Evolutionary conservation across 2,797 vertebrate species (phyloP), one percentile per base, ranked within the genome.

Genomic region (Betta splendens): DNA sequence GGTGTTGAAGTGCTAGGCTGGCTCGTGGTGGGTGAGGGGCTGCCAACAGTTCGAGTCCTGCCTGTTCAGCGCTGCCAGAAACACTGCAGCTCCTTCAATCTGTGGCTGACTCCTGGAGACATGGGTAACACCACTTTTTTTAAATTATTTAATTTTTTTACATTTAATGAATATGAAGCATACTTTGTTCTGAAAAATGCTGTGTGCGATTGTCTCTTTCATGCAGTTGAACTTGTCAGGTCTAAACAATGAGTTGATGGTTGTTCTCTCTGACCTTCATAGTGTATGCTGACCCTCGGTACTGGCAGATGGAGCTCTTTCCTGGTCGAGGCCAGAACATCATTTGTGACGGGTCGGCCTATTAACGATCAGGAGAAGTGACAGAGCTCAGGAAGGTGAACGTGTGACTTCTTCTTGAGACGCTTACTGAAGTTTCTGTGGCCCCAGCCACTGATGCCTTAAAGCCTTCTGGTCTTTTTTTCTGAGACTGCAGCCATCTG

Each of bases 101-200:
- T 95, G 68, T 94, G 94, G 26, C 85, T 98, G 21, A 90, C 90
- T 15, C 91, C 93, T 2, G 96, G 96, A 50, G 95, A 97, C 83
- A 65, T 97, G 66, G 95, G 95, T 97, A 89, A 86, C 86, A 66
- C 16, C 0, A 15, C 17, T 9, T 36, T 9, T 12, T 11, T n/a
- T n/a, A n/a, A n/a, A n/a, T n/a, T n/a, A n/a, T n/a, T n/a, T n/a
- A n/a, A n/a, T n/a, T n/a, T n/a, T n/a, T n/a, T n/a, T n/a, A n/a
- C n/a, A n/a, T n/a, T n/a, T n/a, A n/a, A n/a, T n/a, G n/a, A n/a
- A n/a, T n/a, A n/a, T n/a, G n/a, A n/a, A n/a, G n/a, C n/a, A n/a
- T n/a, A n/a, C n/a, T n/a, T n/a, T n/a, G n/a, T n/a, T n/a, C n/a
- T n/a, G n/a, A n/a, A n/a, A n/a, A n/a, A n/a, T n/a, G n/a, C n/a